These are phyloP conservation scores for Spatulosminthurus flaviceps DNA, from an alignment of 2,888 invertebrate species.

Conservation along the genomic window DNA sequence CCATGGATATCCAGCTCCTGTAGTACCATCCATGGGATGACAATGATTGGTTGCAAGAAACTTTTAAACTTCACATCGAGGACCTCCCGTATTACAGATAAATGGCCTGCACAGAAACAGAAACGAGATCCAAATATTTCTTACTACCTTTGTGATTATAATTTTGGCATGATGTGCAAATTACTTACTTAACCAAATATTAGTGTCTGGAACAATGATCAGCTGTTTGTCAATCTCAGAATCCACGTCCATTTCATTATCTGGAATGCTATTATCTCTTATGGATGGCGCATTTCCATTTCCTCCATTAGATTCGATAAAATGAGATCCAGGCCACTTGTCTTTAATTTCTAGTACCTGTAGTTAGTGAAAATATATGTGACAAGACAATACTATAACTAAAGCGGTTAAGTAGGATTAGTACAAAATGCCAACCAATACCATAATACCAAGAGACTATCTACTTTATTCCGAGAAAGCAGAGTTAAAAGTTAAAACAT, in stretches of 20 bases:
- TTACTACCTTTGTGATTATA: not conserved
- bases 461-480: no score
- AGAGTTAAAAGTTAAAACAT: no score
- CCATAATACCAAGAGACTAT: no score
- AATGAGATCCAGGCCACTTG: not conserved
- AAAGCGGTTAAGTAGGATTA: no score
- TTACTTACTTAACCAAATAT: conserved; percentile 58
- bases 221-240: conserved; percentile 29
- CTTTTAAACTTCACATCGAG: conserved; percentile 50
- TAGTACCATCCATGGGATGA: conserved; percentile 62
- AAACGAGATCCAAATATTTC: conserved; percentile 10
- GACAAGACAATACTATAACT: not conserved
- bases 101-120: conserved; percentile 37
- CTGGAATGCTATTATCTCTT: not conserved
- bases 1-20: conserved; percentile 59
- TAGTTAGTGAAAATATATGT: not conserved
- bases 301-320: not conserved
- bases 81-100: conserved; percentile 46
- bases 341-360: conserved; percentile 11
- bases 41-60: conserved; percentile 42
- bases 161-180: no score
- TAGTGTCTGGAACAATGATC: conserved; percentile 56
- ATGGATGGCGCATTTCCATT: no score
- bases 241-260: conserved; percentile 1
- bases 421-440: not conserved